phyloP scores from a whole-genome alignment of 2,888 invertebrate genomes.

The Isotomurus palustris region DNA sequence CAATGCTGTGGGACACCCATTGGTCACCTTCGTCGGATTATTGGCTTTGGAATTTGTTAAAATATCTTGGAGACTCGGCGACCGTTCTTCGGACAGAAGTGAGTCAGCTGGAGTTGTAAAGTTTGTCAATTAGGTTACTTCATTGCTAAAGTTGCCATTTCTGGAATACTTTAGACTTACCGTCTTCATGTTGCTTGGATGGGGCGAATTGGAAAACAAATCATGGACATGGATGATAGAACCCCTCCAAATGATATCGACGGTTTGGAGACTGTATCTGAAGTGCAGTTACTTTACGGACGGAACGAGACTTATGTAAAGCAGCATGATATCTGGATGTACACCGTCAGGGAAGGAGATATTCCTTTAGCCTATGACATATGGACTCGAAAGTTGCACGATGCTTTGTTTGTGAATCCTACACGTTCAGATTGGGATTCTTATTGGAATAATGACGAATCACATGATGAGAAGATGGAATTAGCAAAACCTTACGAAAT shows the following conservation, averaged over 20 bases:
- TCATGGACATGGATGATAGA: not conserved
- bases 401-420: too few relatives aligned
- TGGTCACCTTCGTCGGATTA: not conserved
- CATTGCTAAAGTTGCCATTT: not conserved
- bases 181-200: constrained; percentile 9
- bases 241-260: not conserved
- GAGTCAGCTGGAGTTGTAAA: not conserved
- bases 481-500: not conserved
- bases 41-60: constrained; percentile 6
- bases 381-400: not conserved
- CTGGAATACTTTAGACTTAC: not conserved
- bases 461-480: not conserved
- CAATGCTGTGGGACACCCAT: constrained; percentile 1
- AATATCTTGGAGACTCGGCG: constrained; percentile 2
- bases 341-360: not conserved
- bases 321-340: not conserved
- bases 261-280: not conserved
- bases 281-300: not conserved
- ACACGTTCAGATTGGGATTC: not conserved
- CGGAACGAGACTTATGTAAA: not conserved
- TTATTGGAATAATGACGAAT: not conserved
- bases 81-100: constrained; percentile 1
- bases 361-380: not conserved
- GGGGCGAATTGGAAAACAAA: not conserved
- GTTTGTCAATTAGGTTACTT: not conserved